Conservation (phyloP, 2,888 invertebrate genomes). For the Prionchulus punctatus region DNA sequence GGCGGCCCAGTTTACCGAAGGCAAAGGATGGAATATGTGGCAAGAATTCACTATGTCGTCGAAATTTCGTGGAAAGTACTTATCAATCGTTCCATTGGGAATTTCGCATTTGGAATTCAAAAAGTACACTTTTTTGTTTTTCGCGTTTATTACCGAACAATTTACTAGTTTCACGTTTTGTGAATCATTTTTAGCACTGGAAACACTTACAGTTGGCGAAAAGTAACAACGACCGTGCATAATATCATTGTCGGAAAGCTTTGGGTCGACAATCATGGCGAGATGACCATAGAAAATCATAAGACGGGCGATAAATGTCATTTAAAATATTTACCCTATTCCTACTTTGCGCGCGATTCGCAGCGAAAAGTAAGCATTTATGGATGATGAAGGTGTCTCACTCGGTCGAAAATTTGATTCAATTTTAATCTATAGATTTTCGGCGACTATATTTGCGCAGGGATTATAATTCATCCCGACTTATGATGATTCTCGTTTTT, state of each 20-base stretch:
- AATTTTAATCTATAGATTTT: too few species aligned
- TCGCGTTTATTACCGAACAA: background rate
- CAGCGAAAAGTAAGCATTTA: conserved; percentile 60
- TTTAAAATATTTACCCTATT: conserved; percentile 90
- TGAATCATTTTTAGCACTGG: conserved; percentile 24
- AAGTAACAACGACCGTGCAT: conserved; percentile 93
- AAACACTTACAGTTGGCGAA: conserved; percentile 89
- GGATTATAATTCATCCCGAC: too few species aligned
- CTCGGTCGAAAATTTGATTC: too few species aligned
- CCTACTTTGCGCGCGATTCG: conserved; percentile 88
- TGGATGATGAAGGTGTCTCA: too few species aligned
- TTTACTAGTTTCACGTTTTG: background rate
- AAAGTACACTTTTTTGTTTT: conserved; percentile 6
- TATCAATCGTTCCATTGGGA: conserved; percentile 54
- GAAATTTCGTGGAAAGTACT: conserved; percentile 95
- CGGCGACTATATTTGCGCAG: too few species aligned
- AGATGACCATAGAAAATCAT: conserved; percentile 88
- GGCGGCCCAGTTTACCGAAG: conserved; percentile 81
- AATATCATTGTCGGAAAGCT: conserved; percentile 97
- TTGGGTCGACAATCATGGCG: conserved; percentile 99
- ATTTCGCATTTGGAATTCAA: conserved; percentile 46
- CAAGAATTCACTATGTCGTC: conserved; percentile 99
- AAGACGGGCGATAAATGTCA: conserved; percentile 79
- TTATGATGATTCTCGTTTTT: too few species aligned
- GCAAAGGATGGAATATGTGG: conserved; percentile 70